phyloP scores from a whole-genome alignment of 2,888 invertebrate species.

The Cyaniris semiargus region DNA sequence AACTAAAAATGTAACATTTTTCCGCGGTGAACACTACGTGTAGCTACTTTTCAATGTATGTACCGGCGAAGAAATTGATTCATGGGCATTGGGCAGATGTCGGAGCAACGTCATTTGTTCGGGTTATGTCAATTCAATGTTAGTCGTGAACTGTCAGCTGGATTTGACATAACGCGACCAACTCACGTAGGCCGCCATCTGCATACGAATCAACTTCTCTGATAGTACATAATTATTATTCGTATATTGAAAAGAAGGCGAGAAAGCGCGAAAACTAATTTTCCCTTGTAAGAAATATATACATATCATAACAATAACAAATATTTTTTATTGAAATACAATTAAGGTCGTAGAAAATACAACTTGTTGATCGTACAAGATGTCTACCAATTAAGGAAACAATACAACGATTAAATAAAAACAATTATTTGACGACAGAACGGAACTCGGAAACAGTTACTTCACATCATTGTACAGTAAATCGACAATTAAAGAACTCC shows the following conservation, averaged over 20 bases:
- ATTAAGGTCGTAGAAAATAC: neutral
- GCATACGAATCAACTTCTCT: too few relatives aligned
- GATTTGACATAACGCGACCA: too few relatives aligned
- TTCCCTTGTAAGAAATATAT: neutral
- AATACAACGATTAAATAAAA: conserved; percentile 4
- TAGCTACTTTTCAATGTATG: too few relatives aligned
- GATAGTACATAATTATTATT: too few relatives aligned
- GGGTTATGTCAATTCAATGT: too few relatives aligned
- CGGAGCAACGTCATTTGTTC: too few relatives aligned
- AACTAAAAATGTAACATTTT: too few relatives aligned
- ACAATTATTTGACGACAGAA: conserved; percentile 42
- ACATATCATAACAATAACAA: neutral
- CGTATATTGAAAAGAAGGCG: neutral
- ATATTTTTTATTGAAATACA: neutral
- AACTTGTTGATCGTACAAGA: neutral
- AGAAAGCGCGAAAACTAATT: neutral
- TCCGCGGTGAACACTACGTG: too few relatives aligned
- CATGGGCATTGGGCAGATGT: too few relatives aligned
- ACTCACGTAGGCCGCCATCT: too few relatives aligned
- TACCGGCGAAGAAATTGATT: too few relatives aligned
- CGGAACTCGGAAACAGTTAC: conserved; percentile 45
- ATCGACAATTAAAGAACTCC: conserved; percentile 28
- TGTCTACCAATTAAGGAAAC: conserved; percentile 4
- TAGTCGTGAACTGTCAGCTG: too few relatives aligned
- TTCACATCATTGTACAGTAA: conserved; percentile 29